A percentile compares a stretch with the other conserved stretches of the same genome.
Conservation (phyloP, 2,113 vertebrate species). For the Poeciliopsis prolifica region DNA sequence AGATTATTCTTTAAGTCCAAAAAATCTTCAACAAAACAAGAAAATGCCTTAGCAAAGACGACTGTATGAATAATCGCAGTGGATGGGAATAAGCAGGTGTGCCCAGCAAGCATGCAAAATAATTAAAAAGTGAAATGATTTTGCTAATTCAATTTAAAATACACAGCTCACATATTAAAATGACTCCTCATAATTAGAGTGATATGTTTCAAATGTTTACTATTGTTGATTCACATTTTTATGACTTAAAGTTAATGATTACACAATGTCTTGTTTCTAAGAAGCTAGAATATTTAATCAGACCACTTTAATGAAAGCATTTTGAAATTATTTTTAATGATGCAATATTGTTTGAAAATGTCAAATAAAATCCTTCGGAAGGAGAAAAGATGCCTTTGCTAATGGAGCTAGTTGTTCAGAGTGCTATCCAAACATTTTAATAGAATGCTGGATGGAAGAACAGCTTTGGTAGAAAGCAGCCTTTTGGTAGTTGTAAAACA, state of each 20-base stretch:
- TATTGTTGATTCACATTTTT: background rate
- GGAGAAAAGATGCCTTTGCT: background rate
- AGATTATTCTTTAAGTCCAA: slow-evolving; percentile 25
- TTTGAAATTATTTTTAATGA: background rate
- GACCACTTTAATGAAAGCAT: background rate
- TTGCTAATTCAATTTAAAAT: background rate
- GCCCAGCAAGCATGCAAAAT: background rate
- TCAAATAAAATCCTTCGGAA: background rate
- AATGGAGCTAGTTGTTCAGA: background rate
- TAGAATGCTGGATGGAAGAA: background rate
- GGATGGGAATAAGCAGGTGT: background rate
- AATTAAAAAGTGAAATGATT: background rate
- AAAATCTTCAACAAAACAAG: slow-evolving; percentile 3
- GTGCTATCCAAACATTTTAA: background rate
- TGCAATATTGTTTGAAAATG: background rate
- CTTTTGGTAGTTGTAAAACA: too few species aligned
- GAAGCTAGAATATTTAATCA: too few species aligned
- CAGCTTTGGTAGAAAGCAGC: background rate
- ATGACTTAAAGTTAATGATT: background rate
- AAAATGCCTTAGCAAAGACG: slow-evolving; percentile 10
- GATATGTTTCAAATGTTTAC: background rate
- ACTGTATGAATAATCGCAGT: background rate
- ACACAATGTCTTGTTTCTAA: background rate
- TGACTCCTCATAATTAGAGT: background rate
- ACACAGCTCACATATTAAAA: too few species aligned